These are phyloP conservation scores for Micromesistius poutassou DNA, from an alignment of 2,797 vertebrate genomes.

Conservation along the genomic window DNA sequence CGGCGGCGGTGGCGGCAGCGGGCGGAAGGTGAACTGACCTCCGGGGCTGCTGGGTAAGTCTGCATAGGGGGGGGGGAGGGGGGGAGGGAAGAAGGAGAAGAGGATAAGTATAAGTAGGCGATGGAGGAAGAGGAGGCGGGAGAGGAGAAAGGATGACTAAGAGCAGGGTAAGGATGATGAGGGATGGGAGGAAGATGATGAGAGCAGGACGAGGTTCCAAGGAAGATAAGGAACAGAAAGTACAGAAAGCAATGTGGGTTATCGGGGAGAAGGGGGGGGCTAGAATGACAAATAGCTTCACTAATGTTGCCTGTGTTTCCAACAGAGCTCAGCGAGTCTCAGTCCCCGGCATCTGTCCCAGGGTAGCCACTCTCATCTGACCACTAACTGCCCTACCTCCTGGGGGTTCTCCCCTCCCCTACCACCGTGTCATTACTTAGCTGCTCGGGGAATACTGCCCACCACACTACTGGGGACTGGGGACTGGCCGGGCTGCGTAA, in stretches of 20 bases:
- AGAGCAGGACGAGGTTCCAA: neutral
- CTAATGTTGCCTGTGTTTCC: neutral
- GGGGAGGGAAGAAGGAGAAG: slow-evolving; percentile 55
- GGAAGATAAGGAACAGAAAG: neutral
- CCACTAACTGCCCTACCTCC: slow-evolving; percentile 3
- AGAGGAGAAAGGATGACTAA: neutral
- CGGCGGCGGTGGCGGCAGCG: slow-evolving; percentile 86
- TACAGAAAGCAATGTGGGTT: neutral
- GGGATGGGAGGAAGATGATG: no score
- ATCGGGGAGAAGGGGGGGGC: neutral
- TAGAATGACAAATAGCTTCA: neutral
- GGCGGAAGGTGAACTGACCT: slow-evolving; percentile 92
- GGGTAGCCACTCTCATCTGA: neutral
- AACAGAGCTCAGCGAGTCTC: neutral
- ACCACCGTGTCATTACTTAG: neutral
- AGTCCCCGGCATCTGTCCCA: neutral
- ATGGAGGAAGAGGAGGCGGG: neutral
- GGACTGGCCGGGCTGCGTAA: neutral
- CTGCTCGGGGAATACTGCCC: neutral
- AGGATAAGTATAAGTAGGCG: slow-evolving; percentile 57
- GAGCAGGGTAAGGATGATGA: neutral
- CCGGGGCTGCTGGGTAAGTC: slow-evolving; percentile 87
- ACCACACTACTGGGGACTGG: neutral
- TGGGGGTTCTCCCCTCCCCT: neutral
- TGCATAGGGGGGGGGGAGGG: slow-evolving; percentile 48